Conservation (phyloP, 2,797 vertebrate genomes). For the Cyclopterus lumpus region DNA sequence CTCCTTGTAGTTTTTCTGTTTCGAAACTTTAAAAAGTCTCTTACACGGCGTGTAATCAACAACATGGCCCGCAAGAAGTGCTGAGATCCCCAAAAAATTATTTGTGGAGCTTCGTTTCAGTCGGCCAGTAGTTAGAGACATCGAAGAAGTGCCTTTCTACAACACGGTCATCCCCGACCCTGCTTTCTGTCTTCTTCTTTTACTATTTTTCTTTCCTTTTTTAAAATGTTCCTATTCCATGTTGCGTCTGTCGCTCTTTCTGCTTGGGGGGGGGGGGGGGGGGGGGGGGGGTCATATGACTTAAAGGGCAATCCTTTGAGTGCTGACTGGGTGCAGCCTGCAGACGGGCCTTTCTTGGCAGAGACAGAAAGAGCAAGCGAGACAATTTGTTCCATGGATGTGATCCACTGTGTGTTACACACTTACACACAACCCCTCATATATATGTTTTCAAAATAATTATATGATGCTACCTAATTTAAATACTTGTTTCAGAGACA, state of each 20-base stretch:
- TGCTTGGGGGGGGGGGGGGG: too few relatives aligned
- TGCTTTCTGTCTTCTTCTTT: too few relatives aligned
- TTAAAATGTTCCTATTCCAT: too few relatives aligned
- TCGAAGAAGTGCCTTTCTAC: neutral
- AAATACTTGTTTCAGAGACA: too few relatives aligned
- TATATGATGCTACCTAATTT: too few relatives aligned
- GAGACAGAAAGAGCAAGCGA: neutral
- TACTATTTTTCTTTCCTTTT: too few relatives aligned
- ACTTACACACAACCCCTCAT: neutral
- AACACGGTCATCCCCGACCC: too few relatives aligned
- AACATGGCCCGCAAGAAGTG: neutral
- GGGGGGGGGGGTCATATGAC: too few relatives aligned
- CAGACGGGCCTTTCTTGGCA: neutral
- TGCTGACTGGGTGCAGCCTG: too few relatives aligned
- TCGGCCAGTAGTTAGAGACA: neutral
- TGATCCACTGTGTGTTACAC: neutral
- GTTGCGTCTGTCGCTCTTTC: too few relatives aligned
- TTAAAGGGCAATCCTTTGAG: neutral
- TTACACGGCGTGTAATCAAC: neutral
- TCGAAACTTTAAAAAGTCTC: neutral
- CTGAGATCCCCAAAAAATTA: neutral
- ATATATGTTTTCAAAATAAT: too few relatives aligned
- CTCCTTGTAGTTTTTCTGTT: neutral
- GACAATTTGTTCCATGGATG: neutral
- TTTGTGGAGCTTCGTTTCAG: neutral